These are phyloP conservation scores for Agrotis exclamationis DNA, from an alignment of 2,888 invertebrate species.

Conservation along the genomic window DNA sequence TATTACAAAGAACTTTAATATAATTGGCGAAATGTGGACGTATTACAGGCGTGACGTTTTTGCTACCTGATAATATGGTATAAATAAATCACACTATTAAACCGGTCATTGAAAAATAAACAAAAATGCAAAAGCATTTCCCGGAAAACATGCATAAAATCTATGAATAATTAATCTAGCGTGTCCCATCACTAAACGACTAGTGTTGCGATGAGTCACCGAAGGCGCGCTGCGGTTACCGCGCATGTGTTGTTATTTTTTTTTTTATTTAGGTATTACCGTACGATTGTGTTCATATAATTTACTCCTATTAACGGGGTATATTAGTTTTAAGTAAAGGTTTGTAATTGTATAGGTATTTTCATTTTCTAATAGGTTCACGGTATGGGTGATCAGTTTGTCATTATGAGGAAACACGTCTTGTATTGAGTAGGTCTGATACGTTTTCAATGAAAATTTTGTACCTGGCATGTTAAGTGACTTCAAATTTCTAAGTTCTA, in stretches of 20 bases:
- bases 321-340: conserved; percentile 35
- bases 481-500: background rate
- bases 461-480: background rate
- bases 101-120: background rate
- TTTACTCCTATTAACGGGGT: conserved; percentile 58
- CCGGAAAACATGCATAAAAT: background rate
- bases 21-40: too few relatives aligned
- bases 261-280: conserved; percentile 60
- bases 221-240: conserved; percentile 66
- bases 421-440: too few relatives aligned
- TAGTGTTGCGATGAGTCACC: conserved; percentile 76
- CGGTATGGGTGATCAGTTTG: background rate
- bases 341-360: conserved; percentile 49
- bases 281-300: conserved; percentile 58
- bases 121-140: background rate
- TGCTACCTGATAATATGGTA: background rate
- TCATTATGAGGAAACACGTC: background rate
- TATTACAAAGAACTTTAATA: too few relatives aligned
- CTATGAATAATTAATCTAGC: conserved; percentile 61
- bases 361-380: conserved; percentile 39
- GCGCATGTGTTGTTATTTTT: conserved; percentile 66
- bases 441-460: background rate
- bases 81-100: too few relatives aligned
- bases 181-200: conserved; percentile 65
- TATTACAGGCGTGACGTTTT: background rate